Base-by-base conservation (phyloP, 2,888 invertebrate genomes). In the Platynereis dumerilii region DNA sequence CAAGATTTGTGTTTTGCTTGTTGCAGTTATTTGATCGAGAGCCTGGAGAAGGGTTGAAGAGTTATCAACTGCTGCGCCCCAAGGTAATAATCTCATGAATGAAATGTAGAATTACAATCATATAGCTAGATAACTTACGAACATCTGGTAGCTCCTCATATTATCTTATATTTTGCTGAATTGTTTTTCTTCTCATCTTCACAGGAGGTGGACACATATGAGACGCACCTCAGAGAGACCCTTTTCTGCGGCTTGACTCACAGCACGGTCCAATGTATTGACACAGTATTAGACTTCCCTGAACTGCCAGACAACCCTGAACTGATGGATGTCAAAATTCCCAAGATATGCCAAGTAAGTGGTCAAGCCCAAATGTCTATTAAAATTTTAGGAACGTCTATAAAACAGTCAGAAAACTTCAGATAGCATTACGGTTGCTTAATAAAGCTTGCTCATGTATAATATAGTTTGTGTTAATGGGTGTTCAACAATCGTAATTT, bases 161-260 rank as follows among this genome's bases (percentile, higher is more conserved):
- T 52, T 42, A 1, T 66, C 10, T 42, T 42, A 17, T 17, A 42
- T 42, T 42, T 42, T 42, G 17, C 42, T 42, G 42, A 10, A 12
- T 42, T 17, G 42, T 42, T 10, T 34, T 12, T 34, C 34, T 34
- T 34, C 34, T 44, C 7, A 48, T 22, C 39, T 17, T 68, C 69
- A 1, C 66, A 76, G 72, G 74, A 72, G 42, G 70, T 72, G 22
- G 77, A 78, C 60, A 42, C 27, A 10, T 75, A 78, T 74, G 79
- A 80, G 60, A 67, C 70, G 54, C 44, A 39, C 34, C 73, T 74
- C 3, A 70, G 71, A 17, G 66, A 60, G 44, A 70, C 78, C 17
- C 65, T 80, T 63, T 80, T 79, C 73, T 79, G 80, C 27, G 79
- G 74, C 10, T 68, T 80, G 53, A 76, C 75, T 1, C 72, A 77